Base-by-base conservation (phyloP, 1,140 invertebrate species). In the Diachasmimorpha longicaudata region DNA sequence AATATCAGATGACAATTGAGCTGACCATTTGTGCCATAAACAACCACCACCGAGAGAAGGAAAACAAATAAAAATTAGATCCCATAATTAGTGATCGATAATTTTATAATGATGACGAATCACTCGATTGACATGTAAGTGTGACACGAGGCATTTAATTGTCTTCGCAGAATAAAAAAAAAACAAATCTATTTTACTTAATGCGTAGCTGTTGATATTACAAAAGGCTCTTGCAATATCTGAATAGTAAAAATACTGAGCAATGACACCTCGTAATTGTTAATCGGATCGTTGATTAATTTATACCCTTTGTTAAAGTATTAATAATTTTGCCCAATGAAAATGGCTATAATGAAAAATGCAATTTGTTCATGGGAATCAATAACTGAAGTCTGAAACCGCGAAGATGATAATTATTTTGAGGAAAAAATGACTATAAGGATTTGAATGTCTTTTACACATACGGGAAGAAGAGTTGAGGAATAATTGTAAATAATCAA, bases 11-110 rank as follows among this genome's bases (percentile, higher is more conserved):
- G 79, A 82, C 79, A 82, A 82, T 80, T 80, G 79, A 82, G 81
- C 80, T 85, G 79, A 86, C 83, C 84, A 80, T 81, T 84, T 80
- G 85, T 86, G 85, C 85, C 85, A 86, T 85, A 52, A 46, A 52
- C 48, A 6, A 52, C 48, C 48, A 84, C 76, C 63, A 80, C 81
- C 80, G 44, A 74, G 70, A 79, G 70, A 48, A 74, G 37, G 39
- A 70, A 19, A 44, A 31, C 9, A 42, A 42, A 39, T 39, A 10
- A 13, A 42, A 52, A 52, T 8, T 52, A 76, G 66, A 79, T 73
- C 48, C 46, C 44, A 67, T 69, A 72, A 71, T 74, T 78, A 79
- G 77, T 75, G 72, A 75, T 76, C 75, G 58, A 80, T 76, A 66
- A 78, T 74, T 71, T 72, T 77, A 70, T 74, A 77, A n/a, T 42